Percentiles rank a stretch among this genome's conserved stretches.
Evolutionary conservation across 2,888 invertebrate genomes (phyloP).

Genomic region (Clusia tigrina): DNA sequence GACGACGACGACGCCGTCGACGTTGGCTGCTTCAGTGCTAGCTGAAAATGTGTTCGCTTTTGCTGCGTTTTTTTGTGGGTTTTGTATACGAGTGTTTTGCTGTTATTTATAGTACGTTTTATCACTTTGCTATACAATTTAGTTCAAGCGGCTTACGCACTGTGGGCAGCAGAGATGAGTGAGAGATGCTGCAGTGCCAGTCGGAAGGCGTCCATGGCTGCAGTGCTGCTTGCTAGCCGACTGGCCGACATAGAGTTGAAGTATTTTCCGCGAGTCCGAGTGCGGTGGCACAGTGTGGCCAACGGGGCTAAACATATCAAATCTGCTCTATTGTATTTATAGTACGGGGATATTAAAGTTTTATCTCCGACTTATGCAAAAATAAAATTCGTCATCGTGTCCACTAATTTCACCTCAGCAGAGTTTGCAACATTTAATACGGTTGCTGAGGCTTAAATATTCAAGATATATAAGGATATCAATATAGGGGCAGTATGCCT

Average conservation of each 20-base stretch:
- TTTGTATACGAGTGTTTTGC: background rate
- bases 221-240: background rate
- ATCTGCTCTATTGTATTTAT: too few species aligned
- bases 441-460: too few species aligned
- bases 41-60: slow-evolving; percentile 5
- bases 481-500: too few species aligned
- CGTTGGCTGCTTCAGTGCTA: background rate
- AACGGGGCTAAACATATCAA: too few species aligned
- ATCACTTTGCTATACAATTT: background rate
- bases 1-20: background rate
- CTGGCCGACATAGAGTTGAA: background rate
- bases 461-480: too few species aligned
- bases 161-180: background rate
- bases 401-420: too few species aligned
- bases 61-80: background rate
- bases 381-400: too few species aligned
- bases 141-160: background rate
- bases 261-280: background rate
- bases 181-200: too few species aligned
- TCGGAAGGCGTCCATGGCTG: too few species aligned
- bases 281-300: background rate
- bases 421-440: too few species aligned
- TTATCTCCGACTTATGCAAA: too few species aligned
- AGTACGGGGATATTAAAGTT: too few species aligned
- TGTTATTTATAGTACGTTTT: background rate